phyloP scores from a whole-genome alignment of 35 echinoderm and acorn worm species.

The Lytechinus pictus region DNA sequence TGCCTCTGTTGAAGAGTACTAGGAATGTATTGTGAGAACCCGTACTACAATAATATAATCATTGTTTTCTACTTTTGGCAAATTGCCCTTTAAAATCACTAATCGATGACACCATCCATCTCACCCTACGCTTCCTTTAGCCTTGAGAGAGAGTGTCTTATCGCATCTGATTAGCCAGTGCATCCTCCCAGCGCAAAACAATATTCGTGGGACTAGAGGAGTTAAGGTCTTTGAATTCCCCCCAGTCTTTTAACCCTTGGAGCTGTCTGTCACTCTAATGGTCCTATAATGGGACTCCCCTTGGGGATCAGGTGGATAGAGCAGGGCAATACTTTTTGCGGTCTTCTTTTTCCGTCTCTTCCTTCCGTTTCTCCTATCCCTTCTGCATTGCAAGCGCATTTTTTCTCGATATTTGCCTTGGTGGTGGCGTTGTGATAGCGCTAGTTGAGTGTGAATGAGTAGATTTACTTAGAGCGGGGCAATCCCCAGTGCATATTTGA shows the following conservation, averaged over 20 bases:
- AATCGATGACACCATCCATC: neutral
- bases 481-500: neutral
- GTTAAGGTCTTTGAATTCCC: neutral
- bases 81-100: no score
- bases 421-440: neutral
- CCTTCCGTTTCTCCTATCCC: neutral
- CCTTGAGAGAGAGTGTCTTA: neutral
- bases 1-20: no score
- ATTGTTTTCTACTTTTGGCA: no score
- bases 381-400: neutral
- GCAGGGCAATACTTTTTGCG: neutral
- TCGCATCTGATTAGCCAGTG: neutral
- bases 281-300: conserved; percentile 18
- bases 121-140: neutral
- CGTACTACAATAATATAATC: no score
- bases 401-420: neutral
- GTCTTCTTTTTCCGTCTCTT: neutral
- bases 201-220: neutral
- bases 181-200: neutral
- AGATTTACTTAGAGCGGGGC: neutral
- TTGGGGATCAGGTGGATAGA: neutral
- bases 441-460: neutral
- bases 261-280: neutral
- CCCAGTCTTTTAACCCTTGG: neutral
- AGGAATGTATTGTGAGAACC: no score